Evolutionary conservation across 2,888 invertebrate genomes (phyloP).

Genomic region (Papilio demoleus): DNA sequence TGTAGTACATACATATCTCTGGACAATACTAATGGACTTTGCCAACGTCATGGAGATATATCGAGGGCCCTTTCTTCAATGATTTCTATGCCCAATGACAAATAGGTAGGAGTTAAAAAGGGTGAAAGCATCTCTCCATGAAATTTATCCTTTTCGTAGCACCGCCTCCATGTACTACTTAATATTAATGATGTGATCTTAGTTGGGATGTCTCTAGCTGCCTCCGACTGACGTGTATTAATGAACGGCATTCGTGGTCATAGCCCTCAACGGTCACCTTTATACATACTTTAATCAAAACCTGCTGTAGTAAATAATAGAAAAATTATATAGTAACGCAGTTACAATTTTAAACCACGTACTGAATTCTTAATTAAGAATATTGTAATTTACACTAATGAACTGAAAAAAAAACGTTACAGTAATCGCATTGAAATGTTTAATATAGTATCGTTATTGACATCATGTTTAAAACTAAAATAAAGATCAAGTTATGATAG

Average conservation of each 20-base stretch:
- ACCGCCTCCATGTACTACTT: constrained; percentile 76
- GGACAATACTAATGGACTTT: constrained; percentile 28
- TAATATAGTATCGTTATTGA: background rate
- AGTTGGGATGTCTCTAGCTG: constrained; percentile 75
- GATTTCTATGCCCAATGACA: constrained; percentile 65
- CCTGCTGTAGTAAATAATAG: background rate
- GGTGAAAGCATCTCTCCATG: constrained; percentile 76
- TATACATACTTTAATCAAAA: constrained; percentile 45
- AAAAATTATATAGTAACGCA: background rate
- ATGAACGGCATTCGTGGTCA: constrained; percentile 74
- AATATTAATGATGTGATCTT: constrained; percentile 83
- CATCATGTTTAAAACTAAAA: background rate
- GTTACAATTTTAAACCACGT: background rate
- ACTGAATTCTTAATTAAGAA: no score
- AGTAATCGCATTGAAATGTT: background rate
- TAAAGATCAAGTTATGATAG: background rate
- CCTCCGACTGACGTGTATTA: constrained; percentile 76
- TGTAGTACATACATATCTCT: background rate
- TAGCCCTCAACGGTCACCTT: constrained; percentile 62
- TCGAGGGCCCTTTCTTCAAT: constrained; percentile 55
- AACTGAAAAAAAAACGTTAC: no score
- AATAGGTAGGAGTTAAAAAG: constrained; percentile 76
- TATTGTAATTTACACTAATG: no score
- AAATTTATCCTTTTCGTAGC: constrained; percentile 72
- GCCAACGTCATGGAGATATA: constrained; percentile 42